Base-by-base conservation (phyloP, 2,797 vertebrate genomes). In the Diceros bicornis region DNA sequence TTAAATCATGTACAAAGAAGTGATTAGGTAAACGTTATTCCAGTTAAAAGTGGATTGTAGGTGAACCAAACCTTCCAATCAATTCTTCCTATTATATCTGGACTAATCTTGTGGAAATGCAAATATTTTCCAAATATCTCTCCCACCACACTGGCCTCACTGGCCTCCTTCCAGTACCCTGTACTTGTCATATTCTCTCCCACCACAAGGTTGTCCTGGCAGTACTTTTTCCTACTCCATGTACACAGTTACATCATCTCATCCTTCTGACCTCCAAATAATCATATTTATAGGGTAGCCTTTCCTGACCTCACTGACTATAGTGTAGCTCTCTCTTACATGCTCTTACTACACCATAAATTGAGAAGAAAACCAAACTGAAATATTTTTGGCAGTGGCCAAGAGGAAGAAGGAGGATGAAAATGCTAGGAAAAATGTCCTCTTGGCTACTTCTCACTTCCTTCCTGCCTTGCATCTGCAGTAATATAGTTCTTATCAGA, bases 361-460 rank as follows among this genome's bases (percentile, higher is more conserved):
- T 32, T 77, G 57, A 82, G 37, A 78, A 92, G 66, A 91, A 88
- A 93, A 75, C 23, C 37, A 90, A 74, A 69, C 44, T 14, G 52
- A 85, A 91, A 66, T 12, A 11, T 1, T 69, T 89, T 94, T 62
- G 57, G 10, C 66, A 92, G 21, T 55, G 32, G 14, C 34, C 57
- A 61, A 10, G 9, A 50, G 34, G 47, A 77, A 84, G 34, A 37
- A 34, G n/a, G 47, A 66, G 32, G 37, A 50, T 61, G 16, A 52
- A 55, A 89, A 69, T 57, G 27, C 29, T 25, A 5, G 21, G 47
- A 4, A 74, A 55, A 52, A 29, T 55, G 17, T 89, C 74, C 21
- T 69, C 13, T 59, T 50, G 10, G 34, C 34, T 3, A 17, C 29
- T 29, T 79, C 12, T 37, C 61, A 18, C 9, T 37, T 41, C 72